These are phyloP conservation scores for Pristiophorus japonicus DNA, from an alignment of 2,113 vertebrate genomes.

Conservation along the genomic window DNA sequence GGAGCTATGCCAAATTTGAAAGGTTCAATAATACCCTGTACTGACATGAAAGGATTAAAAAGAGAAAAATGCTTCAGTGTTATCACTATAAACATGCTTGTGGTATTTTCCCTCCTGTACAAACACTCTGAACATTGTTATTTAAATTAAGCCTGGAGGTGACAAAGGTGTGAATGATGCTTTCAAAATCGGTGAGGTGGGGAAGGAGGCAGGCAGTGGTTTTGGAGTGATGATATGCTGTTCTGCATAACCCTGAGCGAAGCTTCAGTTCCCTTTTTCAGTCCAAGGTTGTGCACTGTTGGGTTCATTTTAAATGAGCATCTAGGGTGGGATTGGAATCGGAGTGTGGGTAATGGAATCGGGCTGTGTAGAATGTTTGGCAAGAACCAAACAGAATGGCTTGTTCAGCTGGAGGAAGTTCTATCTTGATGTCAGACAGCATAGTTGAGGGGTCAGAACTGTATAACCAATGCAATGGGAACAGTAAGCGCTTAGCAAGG, in stretches of 20 bases:
- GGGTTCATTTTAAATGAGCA: not conserved
- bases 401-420: not conserved
- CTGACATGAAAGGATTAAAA: not conserved
- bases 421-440: not conserved
- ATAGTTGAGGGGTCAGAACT: not conserved
- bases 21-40: not conserved
- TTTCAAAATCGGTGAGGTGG: not conserved
- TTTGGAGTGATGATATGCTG: not conserved
- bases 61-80: not conserved
- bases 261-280: not conserved
- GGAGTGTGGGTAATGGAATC: not conserved
- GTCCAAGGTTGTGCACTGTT: not conserved
- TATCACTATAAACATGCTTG: not conserved
- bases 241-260: not conserved
- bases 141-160: not conserved
- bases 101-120: not conserved
- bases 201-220: not conserved
- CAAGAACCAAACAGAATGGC: not conserved
- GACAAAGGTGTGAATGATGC: not conserved
- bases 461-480: not conserved
- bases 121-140: not conserved
- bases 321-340: not conserved
- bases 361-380: not conserved
- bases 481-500: no score
- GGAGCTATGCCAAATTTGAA: no score